Base-by-base conservation (phyloP, 2,888 invertebrate genomes). In the Nomada lathburiana region DNA sequence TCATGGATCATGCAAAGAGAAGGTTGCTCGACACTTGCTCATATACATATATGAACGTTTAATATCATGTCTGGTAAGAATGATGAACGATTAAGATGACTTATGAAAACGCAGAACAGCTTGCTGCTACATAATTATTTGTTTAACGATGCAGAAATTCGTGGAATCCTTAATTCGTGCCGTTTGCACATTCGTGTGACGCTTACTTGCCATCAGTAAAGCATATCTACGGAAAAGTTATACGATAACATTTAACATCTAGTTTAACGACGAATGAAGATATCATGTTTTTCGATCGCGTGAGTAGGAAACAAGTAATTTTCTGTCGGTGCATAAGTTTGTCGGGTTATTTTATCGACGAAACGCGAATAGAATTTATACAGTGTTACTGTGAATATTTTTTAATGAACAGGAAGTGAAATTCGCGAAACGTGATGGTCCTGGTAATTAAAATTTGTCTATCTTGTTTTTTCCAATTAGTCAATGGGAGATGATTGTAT, bases 71-170 rank as follows among this genome's bases (percentile, higher is more conserved):
- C 44, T 1, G 26, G 55, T 26, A 47, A 50, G 26, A 11, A 63
- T 53, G 69, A 64, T 2, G 29, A 57, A 23, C 44, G 71, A 52
- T 71, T 52, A 59, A 53, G 20, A 13, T 13, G 55, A 50, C 64
- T 42, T 42, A 50, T 44, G n/a, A n/a, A 57, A 70, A 76, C 63
- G 7, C 63, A 9, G 11, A 16, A 55, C 44, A 18, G 55, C 16
- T 62, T 16, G 36, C 67, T 53, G 47, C 47, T 29, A 72, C 53
- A 77, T 67, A 77, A 77, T 67, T 50, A 20, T 72, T 67, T 60
- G 23, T 67, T 73, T 73, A 73, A 62, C 20, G 18, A 18, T 20
- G 44, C 44, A 47, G 73, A 67, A 78, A 63, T 26, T 63, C 44
- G 20, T n/a, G 10, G 50, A 47, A 68, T 78, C 26, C 23, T 42